These are phyloP conservation scores for Mesitornis unicolor DNA, from an alignment of 2,113 vertebrate genomes.

Conservation along the genomic window DNA sequence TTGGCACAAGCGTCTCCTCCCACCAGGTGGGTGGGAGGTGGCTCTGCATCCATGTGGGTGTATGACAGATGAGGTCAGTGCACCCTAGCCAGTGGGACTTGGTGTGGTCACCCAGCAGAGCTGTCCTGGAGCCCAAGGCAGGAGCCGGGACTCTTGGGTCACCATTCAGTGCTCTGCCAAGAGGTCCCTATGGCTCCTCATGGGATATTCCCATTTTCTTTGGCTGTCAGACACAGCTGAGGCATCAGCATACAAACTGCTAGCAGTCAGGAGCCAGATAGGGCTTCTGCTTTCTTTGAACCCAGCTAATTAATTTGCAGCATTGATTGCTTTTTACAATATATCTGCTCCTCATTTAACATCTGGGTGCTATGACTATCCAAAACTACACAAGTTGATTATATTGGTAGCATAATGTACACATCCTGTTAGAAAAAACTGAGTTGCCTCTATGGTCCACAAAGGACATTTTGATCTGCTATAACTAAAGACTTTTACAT, in stretches of 20 bases:
- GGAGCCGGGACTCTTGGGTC: not conserved
- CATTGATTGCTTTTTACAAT: conserved; percentile 23
- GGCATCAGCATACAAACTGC: accelerated
- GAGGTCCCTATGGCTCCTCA: not conserved
- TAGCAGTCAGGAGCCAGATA: not conserved
- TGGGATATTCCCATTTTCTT: accelerated
- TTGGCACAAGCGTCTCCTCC: not conserved
- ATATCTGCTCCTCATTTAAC: not conserved
- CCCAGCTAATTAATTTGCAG: conserved; percentile 29
- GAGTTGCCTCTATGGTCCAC: not conserved
- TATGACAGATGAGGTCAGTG: not conserved
- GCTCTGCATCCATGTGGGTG: not conserved
- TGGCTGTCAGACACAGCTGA: accelerated
- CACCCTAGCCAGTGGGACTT: not conserved
- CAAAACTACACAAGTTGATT: not conserved
- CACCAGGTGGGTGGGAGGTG: not conserved
- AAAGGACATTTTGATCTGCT: not conserved
- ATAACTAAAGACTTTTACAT: not conserved
- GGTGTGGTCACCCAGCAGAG: not conserved
- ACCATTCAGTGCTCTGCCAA: not conserved
- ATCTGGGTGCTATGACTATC: not conserved
- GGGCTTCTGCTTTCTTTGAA: not conserved
- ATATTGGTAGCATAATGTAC: not conserved
- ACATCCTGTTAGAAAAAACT: not conserved
- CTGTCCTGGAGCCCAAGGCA: not conserved